These are phyloP conservation scores for Tichodroma muraria DNA, from an alignment of 2,113 vertebrate genomes.

Conservation along the genomic window DNA sequence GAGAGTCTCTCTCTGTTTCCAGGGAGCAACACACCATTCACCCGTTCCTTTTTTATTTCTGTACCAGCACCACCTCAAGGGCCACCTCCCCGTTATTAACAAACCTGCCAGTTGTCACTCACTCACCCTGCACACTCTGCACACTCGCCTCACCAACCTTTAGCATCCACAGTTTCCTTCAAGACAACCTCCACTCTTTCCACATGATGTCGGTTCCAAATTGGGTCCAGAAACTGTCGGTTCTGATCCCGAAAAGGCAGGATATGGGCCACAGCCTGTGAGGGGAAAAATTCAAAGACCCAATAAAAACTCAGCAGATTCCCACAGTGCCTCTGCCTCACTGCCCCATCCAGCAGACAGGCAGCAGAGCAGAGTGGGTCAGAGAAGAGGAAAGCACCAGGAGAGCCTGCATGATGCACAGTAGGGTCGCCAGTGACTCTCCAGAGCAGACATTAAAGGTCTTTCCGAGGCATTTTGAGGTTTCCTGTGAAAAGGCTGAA, in stretches of 20 bases:
- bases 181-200: constrained; percentile 91
- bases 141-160: constrained; percentile 72
- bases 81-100: neutral
- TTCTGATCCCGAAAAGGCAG: constrained; percentile 88
- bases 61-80: neutral
- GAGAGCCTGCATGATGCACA: neutral
- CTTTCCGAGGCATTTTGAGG: neutral
- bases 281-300: neutral
- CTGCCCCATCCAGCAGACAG: neutral
- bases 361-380: neutral
- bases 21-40: neutral
- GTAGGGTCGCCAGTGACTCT: neutral
- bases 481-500: neutral
- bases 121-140: neutral
- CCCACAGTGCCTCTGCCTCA: neutral
- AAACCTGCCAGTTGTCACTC: neutral
- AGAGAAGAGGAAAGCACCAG: neutral
- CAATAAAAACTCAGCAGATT: neutral
- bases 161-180: constrained; percentile 89
- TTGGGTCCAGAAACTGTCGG: constrained; percentile 76
- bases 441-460: neutral
- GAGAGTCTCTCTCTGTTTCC: neutral
- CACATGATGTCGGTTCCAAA: constrained; percentile 90
- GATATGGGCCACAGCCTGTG: constrained; percentile 90
- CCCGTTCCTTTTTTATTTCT: neutral